Evolutionary conservation across 1,140 invertebrate species (phyloP).

Genomic region (Leptopilina boulardi): DNA sequence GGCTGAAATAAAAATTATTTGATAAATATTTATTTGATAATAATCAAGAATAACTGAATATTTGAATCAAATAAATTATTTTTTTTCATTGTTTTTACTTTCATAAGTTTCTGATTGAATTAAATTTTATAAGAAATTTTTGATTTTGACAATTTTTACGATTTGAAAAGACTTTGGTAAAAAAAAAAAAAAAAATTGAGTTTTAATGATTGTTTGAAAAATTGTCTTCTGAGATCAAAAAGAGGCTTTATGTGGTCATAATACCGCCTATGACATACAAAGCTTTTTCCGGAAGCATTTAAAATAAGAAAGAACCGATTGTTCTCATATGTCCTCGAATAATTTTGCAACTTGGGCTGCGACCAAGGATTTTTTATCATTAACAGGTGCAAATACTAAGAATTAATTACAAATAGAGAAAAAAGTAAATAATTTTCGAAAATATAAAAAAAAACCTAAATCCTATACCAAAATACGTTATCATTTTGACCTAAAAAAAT

Average conservation of each 20-base stretch:
- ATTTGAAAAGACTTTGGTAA: too few species aligned
- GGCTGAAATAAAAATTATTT: too few species aligned
- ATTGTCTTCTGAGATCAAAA: neutral
- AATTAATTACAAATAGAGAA: neutral
- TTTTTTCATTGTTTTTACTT: too few species aligned
- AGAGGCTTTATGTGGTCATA: neutral
- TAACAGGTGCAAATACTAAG: neutral
- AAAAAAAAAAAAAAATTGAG: too few species aligned
- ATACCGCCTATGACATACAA: neutral
- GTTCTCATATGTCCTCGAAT: neutral
- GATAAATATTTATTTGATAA: too few species aligned
- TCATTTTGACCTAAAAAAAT: too few species aligned
- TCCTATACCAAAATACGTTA: neutral
- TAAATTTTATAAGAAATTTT: too few species aligned
- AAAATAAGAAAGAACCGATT: constrained; percentile 5
- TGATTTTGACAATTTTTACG: too few species aligned
- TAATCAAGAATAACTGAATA: too few species aligned
- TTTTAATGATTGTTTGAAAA: neutral
- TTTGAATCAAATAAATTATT: too few species aligned
- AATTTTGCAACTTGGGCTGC: constrained; percentile 4
- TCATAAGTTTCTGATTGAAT: too few species aligned
- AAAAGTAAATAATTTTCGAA: neutral
- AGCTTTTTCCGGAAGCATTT: neutral
- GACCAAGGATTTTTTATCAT: constrained; percentile 9
- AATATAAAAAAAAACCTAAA: neutral